phyloP scores from a whole-genome alignment of 2,888 invertebrate genomes.

The Elegia similella region DNA sequence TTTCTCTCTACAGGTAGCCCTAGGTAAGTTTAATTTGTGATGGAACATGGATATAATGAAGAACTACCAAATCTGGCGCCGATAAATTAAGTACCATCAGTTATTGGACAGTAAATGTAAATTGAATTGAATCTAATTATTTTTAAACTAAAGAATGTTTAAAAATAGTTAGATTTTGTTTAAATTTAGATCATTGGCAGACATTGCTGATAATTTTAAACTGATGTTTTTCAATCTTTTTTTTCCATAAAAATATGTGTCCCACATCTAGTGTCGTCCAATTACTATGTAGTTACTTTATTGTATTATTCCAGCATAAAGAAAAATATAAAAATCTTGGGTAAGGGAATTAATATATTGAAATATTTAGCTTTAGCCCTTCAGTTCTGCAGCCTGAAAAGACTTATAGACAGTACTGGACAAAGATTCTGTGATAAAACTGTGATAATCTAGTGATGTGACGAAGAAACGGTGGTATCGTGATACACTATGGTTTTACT shows the following conservation, averaged over 20 bases:
- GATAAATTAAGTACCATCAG: background rate
- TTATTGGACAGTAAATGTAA: background rate
- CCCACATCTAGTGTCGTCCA: background rate
- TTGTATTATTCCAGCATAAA: constrained; percentile 1
- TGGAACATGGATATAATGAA: background rate
- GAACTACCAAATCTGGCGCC: background rate
- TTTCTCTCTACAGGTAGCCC: constrained; percentile 33
- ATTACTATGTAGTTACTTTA: background rate
- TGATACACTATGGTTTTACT: constrained; percentile 42
- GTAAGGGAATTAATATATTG: background rate
- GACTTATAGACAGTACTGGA: constrained; percentile 15
- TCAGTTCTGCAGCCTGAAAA: constrained; percentile 9
- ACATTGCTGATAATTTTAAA: too few relatives aligned
- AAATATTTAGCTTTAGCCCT: constrained; percentile 10
- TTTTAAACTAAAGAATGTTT: background rate
- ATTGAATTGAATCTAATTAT: background rate
- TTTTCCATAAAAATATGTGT: background rate
- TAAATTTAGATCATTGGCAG: too few relatives aligned
- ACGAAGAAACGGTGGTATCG: constrained; percentile 29
- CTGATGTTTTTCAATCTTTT: too few relatives aligned
- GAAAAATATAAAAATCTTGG: background rate
- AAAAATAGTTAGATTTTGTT: too few relatives aligned
- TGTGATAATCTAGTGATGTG: constrained; percentile 31
- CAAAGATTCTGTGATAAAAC: constrained; percentile 24
- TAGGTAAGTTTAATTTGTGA: constrained; percentile 24